These are phyloP conservation scores for Addax nasomaculatus DNA, from an alignment of 2,113 vertebrate species.

Conservation along the genomic window DNA sequence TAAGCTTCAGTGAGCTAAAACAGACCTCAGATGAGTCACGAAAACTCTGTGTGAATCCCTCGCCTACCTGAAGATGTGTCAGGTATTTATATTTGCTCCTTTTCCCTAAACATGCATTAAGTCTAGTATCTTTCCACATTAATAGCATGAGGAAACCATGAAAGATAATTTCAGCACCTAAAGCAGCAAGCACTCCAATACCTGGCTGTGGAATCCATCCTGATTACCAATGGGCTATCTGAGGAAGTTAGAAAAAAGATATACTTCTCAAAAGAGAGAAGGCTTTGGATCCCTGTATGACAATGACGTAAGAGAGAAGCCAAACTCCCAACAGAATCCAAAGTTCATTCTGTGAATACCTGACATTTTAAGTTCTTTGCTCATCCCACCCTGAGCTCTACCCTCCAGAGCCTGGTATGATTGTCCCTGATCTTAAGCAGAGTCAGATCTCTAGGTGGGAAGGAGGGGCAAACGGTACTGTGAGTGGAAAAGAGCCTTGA, in stretches of 20 bases:
- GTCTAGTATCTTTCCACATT: not conserved
- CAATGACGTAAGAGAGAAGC: not conserved
- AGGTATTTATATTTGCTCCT: not conserved
- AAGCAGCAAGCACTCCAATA: not conserved
- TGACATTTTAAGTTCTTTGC: not conserved
- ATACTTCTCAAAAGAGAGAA: not conserved
- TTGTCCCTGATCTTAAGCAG: not conserved
- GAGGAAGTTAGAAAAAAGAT: not conserved
- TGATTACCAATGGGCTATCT: not conserved
- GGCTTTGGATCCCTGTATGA: not conserved
- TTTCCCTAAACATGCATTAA: not conserved
- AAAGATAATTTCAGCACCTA: not conserved
- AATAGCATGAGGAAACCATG: not conserved
- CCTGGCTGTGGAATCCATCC: not conserved
- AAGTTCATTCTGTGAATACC: not conserved
- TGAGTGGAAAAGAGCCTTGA: not conserved
- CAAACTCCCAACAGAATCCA: not conserved
- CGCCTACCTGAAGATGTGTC: not conserved
- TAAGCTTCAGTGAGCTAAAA: not conserved
- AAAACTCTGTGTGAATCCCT: not conserved
- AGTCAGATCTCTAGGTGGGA: not conserved
- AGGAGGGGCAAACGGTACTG: not conserved
- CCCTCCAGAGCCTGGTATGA: rapidly evolving
- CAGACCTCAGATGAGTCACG: not conserved
- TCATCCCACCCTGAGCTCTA: not conserved